These are phyloP conservation scores for Motacilla alba DNA, from an alignment of 2,113 vertebrate species.

Conservation along the genomic window DNA sequence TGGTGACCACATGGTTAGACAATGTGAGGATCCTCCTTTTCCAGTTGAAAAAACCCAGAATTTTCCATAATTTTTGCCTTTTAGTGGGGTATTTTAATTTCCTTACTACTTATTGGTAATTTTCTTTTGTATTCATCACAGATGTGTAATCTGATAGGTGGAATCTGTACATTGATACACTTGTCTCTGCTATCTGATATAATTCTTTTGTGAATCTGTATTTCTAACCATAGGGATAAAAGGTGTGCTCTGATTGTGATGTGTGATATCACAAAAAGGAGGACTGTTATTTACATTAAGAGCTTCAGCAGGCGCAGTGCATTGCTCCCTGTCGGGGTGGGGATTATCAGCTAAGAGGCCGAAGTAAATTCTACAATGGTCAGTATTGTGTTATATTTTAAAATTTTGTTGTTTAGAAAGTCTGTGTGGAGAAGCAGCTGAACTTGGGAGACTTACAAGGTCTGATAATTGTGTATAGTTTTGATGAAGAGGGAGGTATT, in stretches of 20 bases:
- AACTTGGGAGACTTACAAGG: not conserved
- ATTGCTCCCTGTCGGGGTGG: not conserved
- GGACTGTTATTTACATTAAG: not conserved
- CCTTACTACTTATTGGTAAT: not conserved
- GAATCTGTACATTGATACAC: not conserved
- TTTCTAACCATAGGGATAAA: not conserved
- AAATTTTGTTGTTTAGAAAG: not conserved
- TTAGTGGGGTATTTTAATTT: not conserved
- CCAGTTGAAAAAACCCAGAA: fast-evolving
- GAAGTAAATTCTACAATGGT: not conserved
- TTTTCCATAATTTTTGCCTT: not conserved
- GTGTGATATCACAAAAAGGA: not conserved
- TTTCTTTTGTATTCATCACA: not conserved
- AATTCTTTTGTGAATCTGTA: not conserved
- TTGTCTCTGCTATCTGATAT: not conserved
- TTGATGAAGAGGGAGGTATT: not conserved
- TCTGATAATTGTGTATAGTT: not conserved
- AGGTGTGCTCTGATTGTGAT: not conserved
- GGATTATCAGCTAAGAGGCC: not conserved
- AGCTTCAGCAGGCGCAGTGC: not conserved
- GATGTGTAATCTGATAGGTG: not conserved
- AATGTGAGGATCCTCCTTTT: not conserved
- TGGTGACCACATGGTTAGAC: not conserved
- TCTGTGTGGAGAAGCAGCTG: not conserved
- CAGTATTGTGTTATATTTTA: not conserved